Evolutionary conservation across 1,140 invertebrate species (phyloP), one percentile per base, ranked within the genome.

Genomic region (Ceratosolen fusciceps): DNA sequence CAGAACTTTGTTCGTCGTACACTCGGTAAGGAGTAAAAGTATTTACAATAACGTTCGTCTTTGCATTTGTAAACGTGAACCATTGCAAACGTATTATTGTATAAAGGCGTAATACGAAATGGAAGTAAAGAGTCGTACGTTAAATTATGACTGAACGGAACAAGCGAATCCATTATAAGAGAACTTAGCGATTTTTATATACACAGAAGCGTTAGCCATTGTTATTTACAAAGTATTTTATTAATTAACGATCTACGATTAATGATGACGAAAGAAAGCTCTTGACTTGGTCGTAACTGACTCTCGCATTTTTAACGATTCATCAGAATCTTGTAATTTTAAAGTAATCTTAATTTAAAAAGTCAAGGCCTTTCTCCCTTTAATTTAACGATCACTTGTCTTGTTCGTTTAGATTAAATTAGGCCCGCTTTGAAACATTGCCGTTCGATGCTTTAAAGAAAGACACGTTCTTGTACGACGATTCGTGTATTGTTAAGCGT

Each of bases 371-470:
- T 39, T 60, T 71, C 60, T 76, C 75, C 49, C 39, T 73, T 56
- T 34, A 39, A 49, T 73, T 56, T 34, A 39, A 49, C 31, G 31
- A 72, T 47, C 54, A n/a, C 12, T 65, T 3, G 19, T 58, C 60
- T 52, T 37, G 72, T 49, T 72, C 58, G 26, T 37, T 75, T 49
- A 71, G 29, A 58, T 54, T 49, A 70, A 8, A 47, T 76, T 77
- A 77, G 75, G 75, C 80, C 72, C 77, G 52, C 24, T 19, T 77
- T 73, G 72, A 81, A 76, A 77, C 70, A 78, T 60, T 72, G 76
- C 75, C 76, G 60, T 74, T 62, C 43, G 19, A 80, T 29, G 74
- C 10, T 49, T 73, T 68, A 73, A 67, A 73, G 21, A 78, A 62
- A 43, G 9, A 12, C 56, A 1, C 24, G 10, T 73, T 79, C n/a